These are phyloP conservation scores for Lipophrys pholis DNA, from an alignment of 2,113 vertebrate species.

Conservation along the genomic window DNA sequence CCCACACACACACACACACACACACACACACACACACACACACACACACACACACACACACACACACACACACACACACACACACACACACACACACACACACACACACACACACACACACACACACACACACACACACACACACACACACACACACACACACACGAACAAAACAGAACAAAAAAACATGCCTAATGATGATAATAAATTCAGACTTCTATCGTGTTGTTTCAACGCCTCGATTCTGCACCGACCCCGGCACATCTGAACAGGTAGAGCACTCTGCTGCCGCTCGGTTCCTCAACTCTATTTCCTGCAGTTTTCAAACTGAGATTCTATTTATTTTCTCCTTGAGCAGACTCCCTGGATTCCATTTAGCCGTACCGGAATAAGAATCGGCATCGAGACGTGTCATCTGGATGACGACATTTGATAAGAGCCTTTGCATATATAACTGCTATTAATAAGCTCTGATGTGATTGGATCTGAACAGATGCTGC, in stretches of 20 bases:
- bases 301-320: background rate
- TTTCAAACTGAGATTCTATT: background rate
- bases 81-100: constrained; percentile 32
- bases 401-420: background rate
- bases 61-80: constrained; percentile 13
- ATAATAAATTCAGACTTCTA: constrained; percentile 43
- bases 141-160: constrained; percentile 19
- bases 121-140: constrained; percentile 7
- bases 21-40: constrained; percentile 28
- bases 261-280: constrained; percentile 10
- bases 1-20: constrained; percentile 13
- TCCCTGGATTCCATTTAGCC: background rate
- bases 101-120: constrained; percentile 6
- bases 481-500: constrained; percentile 1
- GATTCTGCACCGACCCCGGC: constrained; percentile 4
- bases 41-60: constrained; percentile 11
- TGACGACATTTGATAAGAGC: constrained; percentile 19
- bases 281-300: background rate
- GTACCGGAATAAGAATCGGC: background rate
- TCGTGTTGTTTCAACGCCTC: constrained; percentile 29
- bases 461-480: constrained; percentile 4
- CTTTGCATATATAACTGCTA: background rate
- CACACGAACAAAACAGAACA: constrained; percentile 51
- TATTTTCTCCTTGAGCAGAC: background rate
- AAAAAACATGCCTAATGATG: constrained; percentile 52